These are phyloP conservation scores for Zaprionus ornatus DNA, from an alignment of 1,140 invertebrate species.

Conservation along the genomic window DNA sequence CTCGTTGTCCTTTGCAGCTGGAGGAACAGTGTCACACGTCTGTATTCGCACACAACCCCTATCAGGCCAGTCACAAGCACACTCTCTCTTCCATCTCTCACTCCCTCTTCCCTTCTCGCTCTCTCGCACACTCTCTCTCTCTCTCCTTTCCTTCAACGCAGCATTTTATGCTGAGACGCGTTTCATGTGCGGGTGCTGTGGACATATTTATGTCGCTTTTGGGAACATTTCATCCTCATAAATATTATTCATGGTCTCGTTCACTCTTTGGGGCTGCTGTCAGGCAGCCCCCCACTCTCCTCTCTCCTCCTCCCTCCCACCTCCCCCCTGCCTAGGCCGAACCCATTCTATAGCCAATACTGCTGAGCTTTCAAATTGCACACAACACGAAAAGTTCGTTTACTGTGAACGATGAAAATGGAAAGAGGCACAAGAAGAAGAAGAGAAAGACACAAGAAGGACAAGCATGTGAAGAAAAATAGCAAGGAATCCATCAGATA, in stretches of 20 bases:
- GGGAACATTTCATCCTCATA: constrained; percentile 83
- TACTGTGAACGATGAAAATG: constrained; percentile 33
- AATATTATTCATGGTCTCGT: constrained; percentile 83
- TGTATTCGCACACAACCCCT: constrained; percentile 18
- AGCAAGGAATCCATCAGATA: constrained; percentile 77
- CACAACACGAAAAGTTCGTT: constrained; percentile 67
- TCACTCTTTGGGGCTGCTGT: constrained; percentile 58
- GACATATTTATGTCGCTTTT: constrained; percentile 84
- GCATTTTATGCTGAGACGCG: constrained; percentile 69
- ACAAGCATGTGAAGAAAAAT: constrained; percentile 62
- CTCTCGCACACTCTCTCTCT: background rate
- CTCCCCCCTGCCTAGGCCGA: background rate
- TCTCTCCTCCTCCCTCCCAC: background rate
- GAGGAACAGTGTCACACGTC: background rate
- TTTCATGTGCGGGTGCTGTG: constrained; percentile 79
- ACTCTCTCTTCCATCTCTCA: background rate
- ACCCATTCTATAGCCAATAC: constrained; percentile 31
- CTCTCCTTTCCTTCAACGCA: constrained; percentile 39
- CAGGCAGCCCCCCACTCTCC: background rate
- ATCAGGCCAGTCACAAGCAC: constrained; percentile 4
- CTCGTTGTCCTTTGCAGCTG: background rate
- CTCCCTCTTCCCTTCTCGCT: background rate
- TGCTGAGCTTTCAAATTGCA: constrained; percentile 73
- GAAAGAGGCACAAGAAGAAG: background rate
- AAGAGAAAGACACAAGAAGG: constrained; percentile 15